Evolutionary conservation across 2,888 invertebrate genomes (phyloP), one percentile per base, ranked within the genome.

Genomic region (Osedax frankpressi): DNA sequence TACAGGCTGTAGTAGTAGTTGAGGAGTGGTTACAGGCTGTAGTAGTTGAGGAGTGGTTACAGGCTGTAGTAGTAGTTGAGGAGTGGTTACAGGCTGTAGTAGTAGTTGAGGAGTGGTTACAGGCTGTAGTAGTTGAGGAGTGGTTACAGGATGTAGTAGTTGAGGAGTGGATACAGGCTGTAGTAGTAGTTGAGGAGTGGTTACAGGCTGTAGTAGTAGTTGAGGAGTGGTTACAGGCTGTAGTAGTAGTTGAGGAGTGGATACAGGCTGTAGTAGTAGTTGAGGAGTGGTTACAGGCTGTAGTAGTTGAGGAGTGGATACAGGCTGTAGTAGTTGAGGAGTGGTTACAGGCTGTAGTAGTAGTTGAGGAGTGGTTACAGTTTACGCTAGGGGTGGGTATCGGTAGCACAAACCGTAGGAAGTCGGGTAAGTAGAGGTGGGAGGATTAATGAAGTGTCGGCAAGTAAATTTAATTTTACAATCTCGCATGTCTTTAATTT

Each of bases 221-320:
- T 59, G n/a, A 59, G n/a, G 19, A 59, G 59, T 1, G n/a, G 14
- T 14, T 59, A n/a, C n/a, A n/a, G n/a, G n/a, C n/a, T n/a, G n/a
- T n/a, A n/a, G n/a, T n/a, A n/a, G n/a, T n/a, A n/a, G n/a, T n/a
- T n/a, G n/a, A n/a, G n/a, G n/a, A n/a, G 86, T 97, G 94, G 73
- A 98, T 87, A 79, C 94, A 93, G 69, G 94, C 93, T 89, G 81
- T 24, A 83, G 44, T 6, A 44, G 44, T 19, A 11, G 44, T 44
- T 11, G 44, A 19, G 44, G 44, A 44, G 19, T 6, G 44, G 44
- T 19, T 6, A 11, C 11, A 44, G 44, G 6, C 11, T 44, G 44
- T 44, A 19, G 44, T 6, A 19, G 11, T 44, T 11, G 19, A 11
- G 44, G 44, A 19, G 44, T 44, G 19, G 44, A 44, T 44, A 44